These are phyloP conservation scores for Natator depressus DNA, from an alignment of 2,113 vertebrate species.

Conservation along the genomic window DNA sequence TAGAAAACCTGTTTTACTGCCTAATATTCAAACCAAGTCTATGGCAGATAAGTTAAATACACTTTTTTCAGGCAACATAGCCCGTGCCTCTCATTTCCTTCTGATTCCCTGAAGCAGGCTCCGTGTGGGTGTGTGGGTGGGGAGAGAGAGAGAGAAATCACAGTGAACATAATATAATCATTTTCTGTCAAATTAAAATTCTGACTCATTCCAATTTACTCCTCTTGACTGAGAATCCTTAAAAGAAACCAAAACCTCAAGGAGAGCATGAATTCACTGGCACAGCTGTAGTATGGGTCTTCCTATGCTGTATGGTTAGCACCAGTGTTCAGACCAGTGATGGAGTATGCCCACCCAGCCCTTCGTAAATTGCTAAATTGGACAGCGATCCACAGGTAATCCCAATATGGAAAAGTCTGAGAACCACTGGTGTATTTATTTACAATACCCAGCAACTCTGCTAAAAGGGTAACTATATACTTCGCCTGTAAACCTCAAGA, in stretches of 20 bases:
- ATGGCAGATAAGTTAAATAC: conserved; percentile 58
- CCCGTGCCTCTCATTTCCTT: conserved; percentile 72
- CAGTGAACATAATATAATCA: not conserved
- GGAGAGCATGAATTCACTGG: not conserved
- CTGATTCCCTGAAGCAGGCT: conserved; percentile 69
- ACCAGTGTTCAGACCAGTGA: not conserved
- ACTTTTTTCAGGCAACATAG: conserved; percentile 47
- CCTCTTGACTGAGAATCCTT: not conserved
- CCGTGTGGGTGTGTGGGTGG: conserved; percentile 20
- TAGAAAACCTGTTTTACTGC: conserved; percentile 61
- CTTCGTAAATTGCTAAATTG: not conserved
- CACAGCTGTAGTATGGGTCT: not conserved
- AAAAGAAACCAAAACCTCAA: not conserved
- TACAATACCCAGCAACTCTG: not conserved
- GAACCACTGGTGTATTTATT: not conserved
- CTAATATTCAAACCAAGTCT: conserved; percentile 69
- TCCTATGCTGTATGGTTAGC: not conserved
- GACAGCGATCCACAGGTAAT: not conserved
- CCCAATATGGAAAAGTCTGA: not conserved
- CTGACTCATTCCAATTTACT: conserved; percentile 47
- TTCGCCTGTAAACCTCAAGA: not conserved
- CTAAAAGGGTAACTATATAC: not conserved
- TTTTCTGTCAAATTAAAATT: conserved; percentile 66
- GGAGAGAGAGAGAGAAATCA: not conserved
- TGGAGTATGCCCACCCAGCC: not conserved